A percentile compares a stretch with the other conserved stretches of the same genome.
phyloP scores from a whole-genome alignment of 2,797 vertebrate genomes.

The Hybognathus amarus region DNA sequence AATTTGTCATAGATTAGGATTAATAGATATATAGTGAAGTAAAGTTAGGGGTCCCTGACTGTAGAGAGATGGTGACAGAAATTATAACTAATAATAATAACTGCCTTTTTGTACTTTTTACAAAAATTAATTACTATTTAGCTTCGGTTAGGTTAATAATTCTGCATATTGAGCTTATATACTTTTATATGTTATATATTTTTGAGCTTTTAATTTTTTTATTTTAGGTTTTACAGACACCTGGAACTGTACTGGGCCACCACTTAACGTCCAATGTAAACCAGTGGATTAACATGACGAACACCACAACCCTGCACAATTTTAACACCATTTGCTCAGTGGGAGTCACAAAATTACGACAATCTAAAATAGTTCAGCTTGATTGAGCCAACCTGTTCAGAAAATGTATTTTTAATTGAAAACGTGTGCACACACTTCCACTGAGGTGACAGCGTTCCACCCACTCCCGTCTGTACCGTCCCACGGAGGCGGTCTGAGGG shows the following conservation, averaged over 20 bases:
- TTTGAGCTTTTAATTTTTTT: no score
- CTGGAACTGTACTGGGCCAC: not conserved
- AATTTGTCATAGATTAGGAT: no score
- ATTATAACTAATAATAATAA: no score
- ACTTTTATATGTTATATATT: no score
- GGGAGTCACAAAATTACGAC: not conserved
- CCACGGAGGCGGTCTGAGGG: not conserved
- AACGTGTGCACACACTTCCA: not conserved
- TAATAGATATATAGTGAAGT: no score
- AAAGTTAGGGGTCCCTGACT: no score
- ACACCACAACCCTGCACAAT: not conserved
- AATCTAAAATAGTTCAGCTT: constrained; percentile 25
- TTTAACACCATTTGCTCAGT: constrained; percentile 22
- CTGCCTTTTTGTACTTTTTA: no score
- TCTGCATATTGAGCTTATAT: not conserved
- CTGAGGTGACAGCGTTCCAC: constrained; percentile 12
- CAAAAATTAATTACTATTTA: no score
- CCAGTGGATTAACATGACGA: not conserved
- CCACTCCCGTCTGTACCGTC: constrained; percentile 30
- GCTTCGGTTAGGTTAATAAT: no score
- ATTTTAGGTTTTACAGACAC: not conserved
- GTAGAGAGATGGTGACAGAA: no score
- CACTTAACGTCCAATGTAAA: not conserved
- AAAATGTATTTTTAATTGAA: constrained; percentile 32
- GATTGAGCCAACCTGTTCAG: not conserved